These are phyloP conservation scores for Echinops telfairi DNA, from an alignment of 2,113 vertebrate species.

Conservation along the genomic window DNA sequence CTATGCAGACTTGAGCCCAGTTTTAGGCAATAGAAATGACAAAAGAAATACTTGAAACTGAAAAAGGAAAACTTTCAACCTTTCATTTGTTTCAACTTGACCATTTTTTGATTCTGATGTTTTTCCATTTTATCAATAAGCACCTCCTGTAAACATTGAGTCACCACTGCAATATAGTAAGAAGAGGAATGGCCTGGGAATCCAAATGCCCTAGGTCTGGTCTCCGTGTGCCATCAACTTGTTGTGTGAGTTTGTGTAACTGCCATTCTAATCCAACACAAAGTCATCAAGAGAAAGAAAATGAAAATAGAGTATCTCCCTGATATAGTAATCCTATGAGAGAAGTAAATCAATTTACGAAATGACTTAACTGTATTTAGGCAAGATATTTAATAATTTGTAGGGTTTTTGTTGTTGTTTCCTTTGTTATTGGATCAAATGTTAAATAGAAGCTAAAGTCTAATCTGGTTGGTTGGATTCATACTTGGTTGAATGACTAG, in stretches of 20 bases:
- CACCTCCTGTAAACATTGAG: conserved; percentile 42
- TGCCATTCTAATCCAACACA: conserved; percentile 16
- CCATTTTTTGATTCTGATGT: conserved; percentile 3
- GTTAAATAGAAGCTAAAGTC: conserved; percentile 8
- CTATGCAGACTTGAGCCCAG: conserved; percentile 39
- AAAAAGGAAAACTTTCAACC: conserved; percentile 38
- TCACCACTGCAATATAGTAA: conserved; percentile 13
- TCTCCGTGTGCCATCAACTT: conserved; percentile 39
- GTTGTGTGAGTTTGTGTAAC: conserved; percentile 27
- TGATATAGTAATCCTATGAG: conserved; percentile 11
- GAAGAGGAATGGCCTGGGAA: conserved; percentile 31
- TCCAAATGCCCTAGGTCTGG: conserved; percentile 43
- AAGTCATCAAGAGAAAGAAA: conserved; percentile 18
- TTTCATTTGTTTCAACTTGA: conserved; percentile 46
- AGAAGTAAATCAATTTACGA: conserved; percentile 47
- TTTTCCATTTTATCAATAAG: neutral
- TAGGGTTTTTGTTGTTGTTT: neutral
- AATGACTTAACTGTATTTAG: conserved; percentile 3
- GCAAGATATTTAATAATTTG: conserved; percentile 12
- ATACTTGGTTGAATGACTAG: conserved; percentile 5
- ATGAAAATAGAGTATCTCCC: neutral
- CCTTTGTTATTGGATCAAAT: conserved; percentile 51
- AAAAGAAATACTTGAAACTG: conserved; percentile 23
- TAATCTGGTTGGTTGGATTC: neutral
- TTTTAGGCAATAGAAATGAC: conserved; percentile 60